Evolutionary conservation across 2,888 invertebrate genomes (phyloP), one percentile per base, ranked within the genome.

Genomic region (Dicycla oo): DNA sequence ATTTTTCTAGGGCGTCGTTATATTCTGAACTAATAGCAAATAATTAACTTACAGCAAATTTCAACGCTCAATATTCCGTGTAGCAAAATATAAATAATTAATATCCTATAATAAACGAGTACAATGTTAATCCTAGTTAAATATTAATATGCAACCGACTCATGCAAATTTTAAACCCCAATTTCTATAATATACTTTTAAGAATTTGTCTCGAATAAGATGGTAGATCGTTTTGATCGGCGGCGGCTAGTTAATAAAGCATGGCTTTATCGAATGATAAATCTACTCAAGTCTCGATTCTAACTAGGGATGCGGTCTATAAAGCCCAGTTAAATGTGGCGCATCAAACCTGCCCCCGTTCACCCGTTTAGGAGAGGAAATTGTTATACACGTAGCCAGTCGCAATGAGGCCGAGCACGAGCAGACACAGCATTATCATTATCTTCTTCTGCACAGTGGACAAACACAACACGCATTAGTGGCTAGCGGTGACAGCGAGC

Each of bases 341-440:
- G 89, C 91, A 86, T 93, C 95, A 94, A 95, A 96, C 96, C 96
- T 96, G 94, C 92, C 95, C 95, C 94, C 86, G 87, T 88, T 83
- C 89, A 88, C 91, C 89, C 89, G 91, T 92, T 95, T 95, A 96
- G 34, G 34, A 34, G 94, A 93, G 93, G 95, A 96, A 95, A 88
- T 93, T 95, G 94, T 91, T 95, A 95, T 96, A 96, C 93, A 96
- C 95, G 96, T 95, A 96, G 93, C 92, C 95, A 87, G 95, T 94
- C 89, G 94, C 96, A 91, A 98, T 97, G 91, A 98, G 97, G 91
- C 97, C 97, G 93, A 98, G 97, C 93, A 98, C 97, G 92, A 97
- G 97, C 93, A 98, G 97, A 96, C 98, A 98, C 96, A 98, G 97
- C 97, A 98, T 97, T 94, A 98, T 98, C 97, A 98, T 98, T 93